Conservation (phyloP, 2,797 vertebrate species). For the Lacerta viridis region DNA sequence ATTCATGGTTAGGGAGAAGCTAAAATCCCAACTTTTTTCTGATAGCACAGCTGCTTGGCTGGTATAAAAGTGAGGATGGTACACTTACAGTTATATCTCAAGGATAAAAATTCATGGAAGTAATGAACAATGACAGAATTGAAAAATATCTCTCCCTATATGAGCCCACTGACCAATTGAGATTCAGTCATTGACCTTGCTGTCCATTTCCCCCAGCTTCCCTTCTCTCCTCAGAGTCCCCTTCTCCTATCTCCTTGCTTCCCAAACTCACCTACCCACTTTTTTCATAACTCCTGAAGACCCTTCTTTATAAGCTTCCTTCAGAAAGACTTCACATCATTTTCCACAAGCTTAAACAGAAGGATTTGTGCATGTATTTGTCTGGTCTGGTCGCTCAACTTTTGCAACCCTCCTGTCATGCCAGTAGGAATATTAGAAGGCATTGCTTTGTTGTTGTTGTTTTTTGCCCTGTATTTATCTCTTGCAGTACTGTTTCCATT, state of each 20-base stretch:
- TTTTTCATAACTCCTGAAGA: not conserved
- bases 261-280: not conserved
- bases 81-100: not conserved
- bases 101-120: not conserved
- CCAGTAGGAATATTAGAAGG: too few species aligned
- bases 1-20: not conserved
- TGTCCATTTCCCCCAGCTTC: not conserved
- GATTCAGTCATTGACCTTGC: too few species aligned
- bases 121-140: not conserved
- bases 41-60: not conserved
- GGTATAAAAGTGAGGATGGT: not conserved
- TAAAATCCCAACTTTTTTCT: too few species aligned
- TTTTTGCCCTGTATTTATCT: too few species aligned
- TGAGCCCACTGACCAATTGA: too few species aligned
- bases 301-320: too few species aligned
- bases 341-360: constrained; percentile 1
- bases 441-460: too few species aligned
- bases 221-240: not conserved
- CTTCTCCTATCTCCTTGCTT: not conserved
- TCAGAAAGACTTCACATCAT: too few species aligned
- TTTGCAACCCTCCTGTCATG: not conserved
- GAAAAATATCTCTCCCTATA: not conserved
- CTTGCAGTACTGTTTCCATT: too few species aligned
- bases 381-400: not conserved
- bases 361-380: not conserved